Evolutionary conservation across 2,113 vertebrate species (phyloP).

Genomic region (Barnardius zonarius): DNA sequence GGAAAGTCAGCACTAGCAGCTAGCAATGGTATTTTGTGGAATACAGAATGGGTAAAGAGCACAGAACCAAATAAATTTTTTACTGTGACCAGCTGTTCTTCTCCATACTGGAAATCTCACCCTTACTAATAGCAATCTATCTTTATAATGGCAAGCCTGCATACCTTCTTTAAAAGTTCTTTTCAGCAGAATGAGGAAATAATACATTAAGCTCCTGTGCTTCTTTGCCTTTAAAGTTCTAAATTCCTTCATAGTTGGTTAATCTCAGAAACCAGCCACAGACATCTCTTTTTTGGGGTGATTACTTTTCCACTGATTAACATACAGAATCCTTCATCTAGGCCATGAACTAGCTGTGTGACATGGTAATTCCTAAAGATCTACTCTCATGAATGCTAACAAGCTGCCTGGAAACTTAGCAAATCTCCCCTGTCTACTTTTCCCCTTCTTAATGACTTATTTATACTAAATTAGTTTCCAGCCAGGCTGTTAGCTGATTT

Average conservation of each 20-base stretch:
- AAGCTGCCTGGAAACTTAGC: not conserved
- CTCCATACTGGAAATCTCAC: not conserved
- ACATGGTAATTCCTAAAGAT: slow-evolving; percentile 50
- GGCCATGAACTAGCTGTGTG: slow-evolving; percentile 55
- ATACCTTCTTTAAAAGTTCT: not conserved
- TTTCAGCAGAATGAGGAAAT: not conserved
- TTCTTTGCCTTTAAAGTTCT: slow-evolving; percentile 21
- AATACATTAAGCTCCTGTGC: not conserved
- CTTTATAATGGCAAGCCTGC: not conserved
- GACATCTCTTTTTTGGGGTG: slow-evolving; percentile 35
- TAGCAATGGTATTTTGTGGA: not conserved
- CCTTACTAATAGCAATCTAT: not conserved
- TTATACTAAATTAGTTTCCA: not conserved
- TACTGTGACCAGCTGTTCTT: not conserved
- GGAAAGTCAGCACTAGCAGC: not conserved
- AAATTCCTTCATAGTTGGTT: slow-evolving; percentile 42
- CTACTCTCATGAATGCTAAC: slow-evolving; percentile 55
- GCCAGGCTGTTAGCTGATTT: not conserved
- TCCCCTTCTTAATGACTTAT: slow-evolving; percentile 22
- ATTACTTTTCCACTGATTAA: slow-evolving; percentile 62
- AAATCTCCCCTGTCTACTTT: not conserved
- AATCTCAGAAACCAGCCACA: slow-evolving; percentile 44
- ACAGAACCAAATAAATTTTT: not conserved
- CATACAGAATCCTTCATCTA: slow-evolving; percentile 52
- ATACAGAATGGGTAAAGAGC: not conserved